Base-by-base conservation (phyloP, 2,113 vertebrate genomes). In the Oncorhynchus tshawytscha region DNA sequence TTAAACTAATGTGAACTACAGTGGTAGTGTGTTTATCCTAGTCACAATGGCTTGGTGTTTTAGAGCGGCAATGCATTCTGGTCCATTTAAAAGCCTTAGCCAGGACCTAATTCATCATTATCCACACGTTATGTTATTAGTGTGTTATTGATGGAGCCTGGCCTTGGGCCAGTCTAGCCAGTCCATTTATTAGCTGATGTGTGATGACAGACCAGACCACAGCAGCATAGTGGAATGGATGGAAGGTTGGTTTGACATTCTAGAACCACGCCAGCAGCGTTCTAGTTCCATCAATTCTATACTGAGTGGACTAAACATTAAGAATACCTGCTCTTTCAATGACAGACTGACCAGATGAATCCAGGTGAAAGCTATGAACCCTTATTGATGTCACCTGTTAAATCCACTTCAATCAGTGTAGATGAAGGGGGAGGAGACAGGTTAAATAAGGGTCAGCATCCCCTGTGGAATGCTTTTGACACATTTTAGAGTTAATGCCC, bases 161-260 rank as follows among this genome's bases (percentile, higher is more conserved):
- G 94, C 96, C 95, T 89, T 85, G 88, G 96, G 95, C 95, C 79
- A 92, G 92, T 94, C 94, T 94, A 91, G 95, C 94, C 79, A 92
- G 92, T 94, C 94, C 94, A 91, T 95, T 94, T 95, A 91, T 96
- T 90, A 90, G 92, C 77, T 81, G 89, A 87, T 90, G 90, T 86
- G 83, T 95, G 95, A 95, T 51, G 49, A 51, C 49, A 51, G 49
- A 51, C 49, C 94, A 94, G 94, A 94, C 94, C 92, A 94, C 93
- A 92, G 92, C 80, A 87, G 92, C 80, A 87, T 90, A 93, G 82
- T 90, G 85, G 92, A 93, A 82, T 90, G 85, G 92, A 93, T 94
- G 93, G 93, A 31, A 93, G 82, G 93, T 94, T 90, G 93, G 88
- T 88, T 82, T 22, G 3, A 60, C 20, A 20, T n/a, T 20, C 5